Evolutionary conservation across 1,140 invertebrate species (phyloP), one percentile per base, ranked within the genome.

Genomic region (Marisa cornuarietis): DNA sequence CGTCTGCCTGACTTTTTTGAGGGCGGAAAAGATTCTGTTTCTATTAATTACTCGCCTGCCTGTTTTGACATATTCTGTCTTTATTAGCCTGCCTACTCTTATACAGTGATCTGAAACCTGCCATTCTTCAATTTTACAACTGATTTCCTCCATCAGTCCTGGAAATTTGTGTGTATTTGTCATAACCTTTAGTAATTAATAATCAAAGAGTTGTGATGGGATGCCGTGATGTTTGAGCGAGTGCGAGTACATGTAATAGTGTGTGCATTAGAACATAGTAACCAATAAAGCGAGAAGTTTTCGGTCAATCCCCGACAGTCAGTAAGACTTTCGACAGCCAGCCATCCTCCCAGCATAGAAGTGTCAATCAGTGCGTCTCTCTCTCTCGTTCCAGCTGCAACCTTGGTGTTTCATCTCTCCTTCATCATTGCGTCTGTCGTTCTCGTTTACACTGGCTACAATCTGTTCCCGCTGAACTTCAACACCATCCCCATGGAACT

Each of bases 401-500:
- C 69, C 18, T 24, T 84, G 16, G 61, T 61, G n/a, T 73, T 74
- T 9, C 83, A 84, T 52, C 18, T 84, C 20, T 65, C 83, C 11
- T 77, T 84, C 18, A 63, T 82, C 88, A 89, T 79, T 5, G 13
- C 80, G 18, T 85, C 83, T 1, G 78, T 65, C 11, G 75, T 83
- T 18, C 78, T 85, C 26, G 26, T 83, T 11, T 49, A 66, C 14
- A 20, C 42, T 16, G 83, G 83, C 18, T 85, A 84, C 77, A 81
- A 86, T 77, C 74, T 86, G 31, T 82, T 85, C 58, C 85, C 85
- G 6, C 74, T 80, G 1, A 79, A 84, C 51, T 86, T 85, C 62
- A 82, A 84, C 52, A 78, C n/a, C 24, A 31, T 86, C 18, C 85
- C 85, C 20, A 72, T 86, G 72, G 71, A 83, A 26, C 74, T 85